Evolutionary conservation across 2,113 vertebrate genomes (phyloP).

Genomic region (Ameiurus melas): DNA sequence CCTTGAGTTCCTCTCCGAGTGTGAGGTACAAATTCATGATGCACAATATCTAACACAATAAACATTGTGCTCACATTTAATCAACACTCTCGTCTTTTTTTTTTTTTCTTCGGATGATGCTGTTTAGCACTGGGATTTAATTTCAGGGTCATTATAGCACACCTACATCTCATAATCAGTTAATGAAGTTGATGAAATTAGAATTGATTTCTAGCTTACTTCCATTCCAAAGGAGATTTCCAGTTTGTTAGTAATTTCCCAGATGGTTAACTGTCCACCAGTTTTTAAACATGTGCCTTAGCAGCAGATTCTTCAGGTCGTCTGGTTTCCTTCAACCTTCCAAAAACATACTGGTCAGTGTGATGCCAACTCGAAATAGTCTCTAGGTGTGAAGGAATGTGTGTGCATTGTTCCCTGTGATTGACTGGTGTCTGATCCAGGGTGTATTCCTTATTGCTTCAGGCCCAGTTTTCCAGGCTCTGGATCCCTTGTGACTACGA

Average conservation of each 20-base stretch:
- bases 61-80: neutral
- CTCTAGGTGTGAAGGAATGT: neutral
- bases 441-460: neutral
- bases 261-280: conserved; percentile 1
- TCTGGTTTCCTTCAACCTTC: neutral
- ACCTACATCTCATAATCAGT: conserved; percentile 13
- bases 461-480: neutral
- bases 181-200: conserved; percentile 28
- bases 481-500: neutral
- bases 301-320: neutral
- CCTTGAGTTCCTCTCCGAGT: neutral
- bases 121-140: neutral
- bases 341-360: neutral
- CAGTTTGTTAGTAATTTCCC: conserved; percentile 7
- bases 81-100: neutral
- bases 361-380: neutral
- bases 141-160: conserved; percentile 22
- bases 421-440: no score
- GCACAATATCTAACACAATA: neutral
- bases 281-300: no score
- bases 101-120: neutral
- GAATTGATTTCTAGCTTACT: conserved; percentile 11
- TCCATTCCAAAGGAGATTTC: conserved; percentile 1
- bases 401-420: neutral
- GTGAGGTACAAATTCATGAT: neutral